Evolutionary conservation across 2,888 invertebrate species (phyloP), one percentile per base, ranked within the genome.

Genomic region (Petrophora chlorosata): DNA sequence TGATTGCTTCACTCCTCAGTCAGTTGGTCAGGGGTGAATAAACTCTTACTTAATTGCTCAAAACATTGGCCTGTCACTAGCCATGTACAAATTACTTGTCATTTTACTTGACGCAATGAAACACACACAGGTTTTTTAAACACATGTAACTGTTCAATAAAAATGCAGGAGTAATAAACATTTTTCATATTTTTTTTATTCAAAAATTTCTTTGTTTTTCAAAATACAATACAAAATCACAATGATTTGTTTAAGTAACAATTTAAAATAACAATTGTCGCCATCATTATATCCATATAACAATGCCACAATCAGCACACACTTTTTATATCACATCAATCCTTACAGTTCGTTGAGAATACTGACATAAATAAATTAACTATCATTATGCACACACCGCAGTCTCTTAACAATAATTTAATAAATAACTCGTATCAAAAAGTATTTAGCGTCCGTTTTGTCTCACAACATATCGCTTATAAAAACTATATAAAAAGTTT

Each of bases 351-450:
- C 76, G 73, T 76, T 73, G 75, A 73, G 64, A 89, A 88, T 88
- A 90, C 87, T 89, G 87, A 82, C 82, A 83, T 81, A 79, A 89
- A 90, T 89, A 89, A 90, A 88, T 88, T 87, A 89, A 81, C 81
- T 84, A 85, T 67, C 71, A 76, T 79, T 81, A 78, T 61, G 73
- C 78, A 84, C 79, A 84, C 87, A 86, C 87, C 86, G 78, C 81
- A 78, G 76, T 80, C 83, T 77, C 83, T 81, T 85, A 84, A 70
- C 59, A 81, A 81, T 86, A 87, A 80, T 81, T 87, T 84, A 89
- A 90, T 89, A 89, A 90, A 90, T 90, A 87, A 75, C 68, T 50
- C 43, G 28, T 77, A 74, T 74, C 58, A 70, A 69, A 72, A 65
- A 59, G 68, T 57, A 55, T 56, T 34, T 39, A 84, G 83, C 85